Base-by-base conservation (phyloP, 2,113 vertebrate genomes). In the Irena cyanogastra region DNA sequence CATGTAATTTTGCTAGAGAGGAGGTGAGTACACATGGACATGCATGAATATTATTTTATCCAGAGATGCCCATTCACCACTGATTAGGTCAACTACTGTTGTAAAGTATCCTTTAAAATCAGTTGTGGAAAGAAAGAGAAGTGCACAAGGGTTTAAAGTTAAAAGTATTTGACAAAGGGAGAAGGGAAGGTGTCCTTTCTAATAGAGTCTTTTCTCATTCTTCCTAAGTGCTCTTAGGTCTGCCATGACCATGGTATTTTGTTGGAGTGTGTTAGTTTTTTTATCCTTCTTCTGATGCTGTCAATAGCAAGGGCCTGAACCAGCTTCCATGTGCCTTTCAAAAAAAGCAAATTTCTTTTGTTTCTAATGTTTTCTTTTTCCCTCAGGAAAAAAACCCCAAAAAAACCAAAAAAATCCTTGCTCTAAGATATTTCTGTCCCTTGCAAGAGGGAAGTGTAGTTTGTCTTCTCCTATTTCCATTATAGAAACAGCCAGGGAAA, bases 401-500 rank as follows among this genome's bases (percentile, higher is more conserved):
- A 41, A 41, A 10, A 41, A 41, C 41, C 13, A 37, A 28, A 47
- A 50, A 59, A 24, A n/a, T n/a, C 1, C 20, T 59, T 15, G 9
- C 21, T 57, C 4, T 37, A 57, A 41, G 53, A 30, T 77, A 79
- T 75, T 85, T 70, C 70, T 45, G 31, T 80, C 76, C 50, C 24
- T 86, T 88, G 59, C 17, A 89, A 45, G 27, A 53, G 44, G 22
- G 10, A 11, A 78, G 42, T 37, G 37, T 3, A 70, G 16, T 60
- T 47, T 76, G 42, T 59, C 30, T 76, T 83, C 52, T 37, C 82
- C 26, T 69, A 47, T 74, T 93, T 94, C 69, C 70, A 31, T 90
- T 89, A 39, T 76, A 97, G 97, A 59, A 85, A 69, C 90, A 91
- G 26, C 57, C 81, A 16, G 45, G 56, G 61, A 98, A 97, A 90